A percentile compares a stretch with the other conserved stretches of the same genome.
Conservation (phyloP, 2,888 invertebrate genomes). For the Volucella inanis region DNA sequence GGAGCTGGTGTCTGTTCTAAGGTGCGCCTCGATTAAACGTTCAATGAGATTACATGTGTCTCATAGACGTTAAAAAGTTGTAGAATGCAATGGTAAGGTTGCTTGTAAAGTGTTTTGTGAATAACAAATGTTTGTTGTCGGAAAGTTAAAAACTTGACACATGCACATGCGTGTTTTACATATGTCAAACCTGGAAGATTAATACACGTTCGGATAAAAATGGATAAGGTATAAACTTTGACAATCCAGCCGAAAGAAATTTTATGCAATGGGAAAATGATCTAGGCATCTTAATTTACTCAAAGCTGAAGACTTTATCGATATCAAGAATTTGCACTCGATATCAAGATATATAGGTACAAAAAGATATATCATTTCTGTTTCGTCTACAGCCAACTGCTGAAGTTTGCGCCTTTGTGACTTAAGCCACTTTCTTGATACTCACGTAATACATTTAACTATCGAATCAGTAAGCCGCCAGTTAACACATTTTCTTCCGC, state of each 20-base stretch:
- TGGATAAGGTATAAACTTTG: no score
- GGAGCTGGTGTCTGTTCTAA: not conserved
- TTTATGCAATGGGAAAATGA: no score
- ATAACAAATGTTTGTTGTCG: slow-evolving; percentile 49
- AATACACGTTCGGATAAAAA: not conserved
- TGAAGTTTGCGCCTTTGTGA: not conserved
- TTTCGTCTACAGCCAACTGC: no score
- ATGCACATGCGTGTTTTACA: slow-evolving; percentile 7
- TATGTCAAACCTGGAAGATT: slow-evolving; percentile 9
- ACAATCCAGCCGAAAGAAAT: no score
- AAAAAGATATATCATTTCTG: no score
- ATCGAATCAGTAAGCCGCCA: not conserved
- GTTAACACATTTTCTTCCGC: not conserved
- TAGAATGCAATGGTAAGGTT: slow-evolving; percentile 43
- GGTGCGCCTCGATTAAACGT: slow-evolving; percentile 13
- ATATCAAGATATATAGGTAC: no score
- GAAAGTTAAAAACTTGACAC: slow-evolving; percentile 16
- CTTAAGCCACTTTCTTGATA: slow-evolving; percentile 2
- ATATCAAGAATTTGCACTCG: no score
- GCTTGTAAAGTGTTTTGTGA: slow-evolving; percentile 34
- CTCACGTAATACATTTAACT: no score
- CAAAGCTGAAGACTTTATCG: no score
- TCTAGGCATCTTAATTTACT: no score
- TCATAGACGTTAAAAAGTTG: slow-evolving; percentile 22
- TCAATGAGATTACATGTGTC: slow-evolving; percentile 15